Conservation (phyloP, 1,140 invertebrate species). For the Sarcophaga peregrina region DNA sequence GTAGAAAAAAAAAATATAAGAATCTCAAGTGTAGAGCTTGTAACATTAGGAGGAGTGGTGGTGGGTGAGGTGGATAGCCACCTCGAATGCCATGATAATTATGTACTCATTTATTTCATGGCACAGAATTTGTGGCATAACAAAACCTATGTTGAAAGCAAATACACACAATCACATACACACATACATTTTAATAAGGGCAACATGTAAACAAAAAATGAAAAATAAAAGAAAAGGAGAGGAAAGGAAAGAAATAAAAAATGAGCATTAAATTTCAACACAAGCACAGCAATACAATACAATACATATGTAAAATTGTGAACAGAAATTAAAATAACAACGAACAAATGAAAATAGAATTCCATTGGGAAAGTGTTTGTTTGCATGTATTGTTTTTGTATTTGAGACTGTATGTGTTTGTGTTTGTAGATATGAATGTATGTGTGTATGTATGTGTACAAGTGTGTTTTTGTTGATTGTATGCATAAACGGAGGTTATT, state of each 20-base stretch:
- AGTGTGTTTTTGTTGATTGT: too few relatives aligned
- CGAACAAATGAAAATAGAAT: background rate
- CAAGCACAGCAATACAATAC: background rate
- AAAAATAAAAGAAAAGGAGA: too few relatives aligned
- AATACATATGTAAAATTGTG: background rate
- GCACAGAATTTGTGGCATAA: background rate
- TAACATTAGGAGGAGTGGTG: background rate
- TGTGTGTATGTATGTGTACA: too few relatives aligned
- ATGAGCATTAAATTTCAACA: background rate
- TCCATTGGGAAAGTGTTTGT: conserved; percentile 26
- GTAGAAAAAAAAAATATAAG: background rate
- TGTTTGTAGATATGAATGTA: too few relatives aligned
- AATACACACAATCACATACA: background rate
- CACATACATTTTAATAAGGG: background rate
- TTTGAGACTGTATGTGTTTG: too few relatives aligned
- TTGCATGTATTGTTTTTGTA: background rate
- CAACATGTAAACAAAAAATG: too few relatives aligned
- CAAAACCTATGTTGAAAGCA: background rate
- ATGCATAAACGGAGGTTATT: background rate
- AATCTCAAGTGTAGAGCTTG: background rate
- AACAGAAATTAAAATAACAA: conserved; percentile 12
- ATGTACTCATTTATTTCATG: background rate
- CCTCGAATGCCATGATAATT: background rate
- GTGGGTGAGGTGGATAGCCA: background rate
- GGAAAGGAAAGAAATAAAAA: background rate